phyloP scores from a whole-genome alignment of 2,113 vertebrate species.

The Taxidea taxus region DNA sequence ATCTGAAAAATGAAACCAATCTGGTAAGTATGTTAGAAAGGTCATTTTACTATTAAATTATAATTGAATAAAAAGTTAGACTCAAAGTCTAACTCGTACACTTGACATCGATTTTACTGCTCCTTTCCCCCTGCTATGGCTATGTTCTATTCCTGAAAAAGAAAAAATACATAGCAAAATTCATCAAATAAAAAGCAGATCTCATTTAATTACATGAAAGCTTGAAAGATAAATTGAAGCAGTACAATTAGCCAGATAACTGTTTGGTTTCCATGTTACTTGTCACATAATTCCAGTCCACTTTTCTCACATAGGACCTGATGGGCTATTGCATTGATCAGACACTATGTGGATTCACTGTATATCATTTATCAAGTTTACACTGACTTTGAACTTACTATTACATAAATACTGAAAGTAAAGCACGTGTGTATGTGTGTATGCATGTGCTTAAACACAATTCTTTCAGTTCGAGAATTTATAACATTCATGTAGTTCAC shows the following conservation, averaged over 20 bases:
- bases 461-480: neutral
- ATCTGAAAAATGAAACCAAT: slow-evolving; percentile 88
- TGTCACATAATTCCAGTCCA: neutral
- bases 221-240: neutral
- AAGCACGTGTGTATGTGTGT: neutral
- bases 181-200: neutral
- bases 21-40: neutral
- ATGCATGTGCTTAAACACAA: neutral
- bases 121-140: neutral
- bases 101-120: neutral
- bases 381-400: neutral
- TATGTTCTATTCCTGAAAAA: neutral
- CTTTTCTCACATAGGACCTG: neutral
- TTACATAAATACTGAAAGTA: neutral
- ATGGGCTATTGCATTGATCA: neutral
- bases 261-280: neutral
- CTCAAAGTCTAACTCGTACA: neutral
- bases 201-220: neutral
- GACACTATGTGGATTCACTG: neutral
- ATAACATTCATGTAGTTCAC: neutral
- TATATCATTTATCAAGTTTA: neutral
- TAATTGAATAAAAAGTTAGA: neutral
- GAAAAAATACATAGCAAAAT: neutral
- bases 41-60: neutral
- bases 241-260: neutral